Evolutionary conservation across 2,113 vertebrate genomes (phyloP), one percentile per base, ranked within the genome.

Genomic region (Camelus bactrianus): DNA sequence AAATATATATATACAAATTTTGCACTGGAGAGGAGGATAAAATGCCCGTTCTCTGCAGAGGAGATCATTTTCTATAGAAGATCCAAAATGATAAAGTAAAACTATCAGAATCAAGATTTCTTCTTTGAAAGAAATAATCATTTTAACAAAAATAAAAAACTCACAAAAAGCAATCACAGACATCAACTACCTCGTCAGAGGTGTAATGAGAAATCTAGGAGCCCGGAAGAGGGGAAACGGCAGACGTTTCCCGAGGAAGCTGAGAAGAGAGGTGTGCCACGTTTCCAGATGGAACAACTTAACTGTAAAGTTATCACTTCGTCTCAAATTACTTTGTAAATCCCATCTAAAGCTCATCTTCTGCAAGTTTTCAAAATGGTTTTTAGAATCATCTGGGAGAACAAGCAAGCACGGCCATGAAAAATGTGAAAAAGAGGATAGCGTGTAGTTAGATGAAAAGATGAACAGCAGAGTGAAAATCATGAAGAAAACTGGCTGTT

Each of bases 121-220:
- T 32, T 77, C 48, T 73, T 62, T 83, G 56, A 95, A 76, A 81
- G 83, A 75, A 96, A 76, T 65, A 80, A 82, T 81, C 48, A 85
- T 70, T 85, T 87, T 19, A 38, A 77, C 58, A 82, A 73, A 77
- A 64, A 81, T 8, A 15, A 30, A 93, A 81, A 89, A 56, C 89
- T 94, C 81, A 96, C 87, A 50, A 50, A 93, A 95, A 92, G 80
- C 91, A 83, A 50, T 64, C 64, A 32, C 30, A 86, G 64, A 79
- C 86, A 64, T 50, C 70, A 67, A 38, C 56, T 75, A 42, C 77
- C 60, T 24, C 50, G 65, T 76, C 46, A 8, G 3, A n/a, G 46
- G 38, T 35, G 9, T 8, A 52, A 73, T 10, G 28, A 58, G 89
- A 77, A 82, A 60, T 3, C 26, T 0, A 35, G 12, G 52, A 50